Percentiles rank a stretch among this genome's conserved stretches.
Evolutionary conservation across 30 jellyfish, hydroid and myxozoan species (phyloP).

Genomic region (Aurelia aurita): DNA sequence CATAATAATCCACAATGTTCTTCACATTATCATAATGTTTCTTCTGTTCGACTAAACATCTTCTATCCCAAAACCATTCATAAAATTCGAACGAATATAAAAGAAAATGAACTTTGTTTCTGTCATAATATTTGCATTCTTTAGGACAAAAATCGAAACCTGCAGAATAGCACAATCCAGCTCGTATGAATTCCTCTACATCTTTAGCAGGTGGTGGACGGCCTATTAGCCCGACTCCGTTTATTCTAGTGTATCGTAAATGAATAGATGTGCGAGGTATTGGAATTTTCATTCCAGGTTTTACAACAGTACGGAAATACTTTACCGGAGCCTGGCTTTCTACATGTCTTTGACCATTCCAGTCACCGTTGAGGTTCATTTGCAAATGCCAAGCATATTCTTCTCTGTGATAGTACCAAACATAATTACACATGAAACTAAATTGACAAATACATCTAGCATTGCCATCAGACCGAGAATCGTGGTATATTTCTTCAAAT

Average conservation of each 20-base stretch:
- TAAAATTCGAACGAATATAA: slow-evolving; percentile 58
- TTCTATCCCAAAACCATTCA: slow-evolving; percentile 69
- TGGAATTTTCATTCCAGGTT: slow-evolving; percentile 21
- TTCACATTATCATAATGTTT: slow-evolving; percentile 29
- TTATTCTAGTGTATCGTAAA: slow-evolving; percentile 18
- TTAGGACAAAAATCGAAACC: slow-evolving; percentile 70
- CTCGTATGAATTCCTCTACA: slow-evolving; percentile 52
- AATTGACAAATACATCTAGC: slow-evolving; percentile 55
- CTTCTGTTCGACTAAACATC: slow-evolving; percentile 47
- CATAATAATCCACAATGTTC: slow-evolving; percentile 1
- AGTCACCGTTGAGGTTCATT: slow-evolving; percentile 52
- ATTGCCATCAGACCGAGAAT: slow-evolving; percentile 10
- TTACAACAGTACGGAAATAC: slow-evolving; percentile 34
- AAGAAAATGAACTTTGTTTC: slow-evolving; percentile 29
- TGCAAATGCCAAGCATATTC: slow-evolving; percentile 77
- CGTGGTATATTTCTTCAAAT: slow-evolving; percentile 45
- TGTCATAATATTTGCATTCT: slow-evolving; percentile 40
- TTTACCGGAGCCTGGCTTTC: slow-evolving; percentile 36
- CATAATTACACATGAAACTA: slow-evolving; percentile 70
- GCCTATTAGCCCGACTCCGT: slow-evolving; percentile 24
- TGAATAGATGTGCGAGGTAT: slow-evolving; percentile 64
- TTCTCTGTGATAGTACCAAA: slow-evolving; percentile 69
- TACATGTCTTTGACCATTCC: slow-evolving; percentile 18
- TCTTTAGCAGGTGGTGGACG: slow-evolving; percentile 58
- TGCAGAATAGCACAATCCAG: slow-evolving; percentile 69